Base-by-base conservation (phyloP, 2,113 vertebrate genomes). In the Tylochromis polylepis region DNA sequence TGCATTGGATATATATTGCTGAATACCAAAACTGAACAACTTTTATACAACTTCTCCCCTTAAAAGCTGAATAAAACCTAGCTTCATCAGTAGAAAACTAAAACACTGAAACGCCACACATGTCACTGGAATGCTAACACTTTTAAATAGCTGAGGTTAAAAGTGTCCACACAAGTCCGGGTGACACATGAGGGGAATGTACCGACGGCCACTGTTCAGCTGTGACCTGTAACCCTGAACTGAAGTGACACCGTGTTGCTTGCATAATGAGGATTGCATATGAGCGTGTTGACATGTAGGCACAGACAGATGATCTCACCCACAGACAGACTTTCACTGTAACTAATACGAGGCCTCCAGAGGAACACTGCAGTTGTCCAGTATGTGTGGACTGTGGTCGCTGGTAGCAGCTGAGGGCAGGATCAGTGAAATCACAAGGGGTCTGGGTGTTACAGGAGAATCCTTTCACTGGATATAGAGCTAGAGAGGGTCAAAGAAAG, bases 281-380 rank as follows among this genome's bases (percentile, higher is more conserved):
- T 57, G 65, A 31, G 8, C 1, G 41, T 84, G 89, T 59, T 91
- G 88, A 92, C 85, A 60, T 43, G 79, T 11, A 77, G 70, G 59
- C 57, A 6, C 82, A 84, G 87, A 83, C 84, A 20, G 78, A 87
- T 87, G 91, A 92, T 67, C 85, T 87, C 79, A 87, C 85, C 41
- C 85, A 27, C 56, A 53, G 29, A 79, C 82, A 83, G 58, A 84
- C 85, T 51, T 36, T 43, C n/a, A 11, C 77, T 58, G 75, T 84
- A 79, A 91, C 83, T 8, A 5, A 85, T 6, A 10, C 36, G 2
- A 51, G 24, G 8, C 62, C 82, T 87, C 59, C 77, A 1, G 60
- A 81, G 83, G n/a, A 4, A 41, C 20, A 46, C 46, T 16, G 55
- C 80, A 34, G 60, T 51, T 83, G 62, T 62, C 51, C 65, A 60